Evolutionary conservation across 2,888 invertebrate species (phyloP).

Genomic region (Leptinotarsa haldemani): DNA sequence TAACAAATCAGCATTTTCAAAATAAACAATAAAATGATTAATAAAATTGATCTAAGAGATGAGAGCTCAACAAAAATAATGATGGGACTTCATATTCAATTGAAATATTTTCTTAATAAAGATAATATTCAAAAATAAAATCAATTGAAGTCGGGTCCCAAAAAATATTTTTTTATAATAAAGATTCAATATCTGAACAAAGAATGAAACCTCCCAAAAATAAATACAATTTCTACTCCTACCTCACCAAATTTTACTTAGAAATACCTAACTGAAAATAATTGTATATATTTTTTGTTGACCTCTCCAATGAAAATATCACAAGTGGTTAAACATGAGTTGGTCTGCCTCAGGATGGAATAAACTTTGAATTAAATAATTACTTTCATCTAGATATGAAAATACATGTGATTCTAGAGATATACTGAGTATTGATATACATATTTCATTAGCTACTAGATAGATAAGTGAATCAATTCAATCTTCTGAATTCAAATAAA

Average conservation of each 20-base stretch:
- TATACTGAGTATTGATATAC: neutral
- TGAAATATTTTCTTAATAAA: no score
- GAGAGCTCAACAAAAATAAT: neutral
- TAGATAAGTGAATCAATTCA: slow-evolving; percentile 1
- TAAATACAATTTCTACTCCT: neutral
- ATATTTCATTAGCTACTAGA: neutral
- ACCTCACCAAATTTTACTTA: no score
- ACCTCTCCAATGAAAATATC: neutral
- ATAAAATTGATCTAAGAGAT: neutral
- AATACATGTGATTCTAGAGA: neutral
- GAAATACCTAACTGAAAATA: no score
- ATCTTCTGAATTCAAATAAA: neutral
- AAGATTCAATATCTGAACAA: no score
- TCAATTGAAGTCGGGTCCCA: no score
- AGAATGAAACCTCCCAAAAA: neutral
- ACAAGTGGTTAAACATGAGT: neutral
- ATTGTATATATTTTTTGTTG: neutral
- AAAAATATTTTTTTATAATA: no score
- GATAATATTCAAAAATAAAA: no score
- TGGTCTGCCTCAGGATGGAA: neutral
- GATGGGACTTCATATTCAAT: neutral
- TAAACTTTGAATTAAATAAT: neutral
- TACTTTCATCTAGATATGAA: neutral
- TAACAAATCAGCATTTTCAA: neutral
- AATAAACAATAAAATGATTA: neutral